Percentiles rank a stretch among this genome's conserved stretches.
Evolutionary conservation across 2,113 vertebrate species (phyloP).

Genomic region (Cromileptes altivelis): DNA sequence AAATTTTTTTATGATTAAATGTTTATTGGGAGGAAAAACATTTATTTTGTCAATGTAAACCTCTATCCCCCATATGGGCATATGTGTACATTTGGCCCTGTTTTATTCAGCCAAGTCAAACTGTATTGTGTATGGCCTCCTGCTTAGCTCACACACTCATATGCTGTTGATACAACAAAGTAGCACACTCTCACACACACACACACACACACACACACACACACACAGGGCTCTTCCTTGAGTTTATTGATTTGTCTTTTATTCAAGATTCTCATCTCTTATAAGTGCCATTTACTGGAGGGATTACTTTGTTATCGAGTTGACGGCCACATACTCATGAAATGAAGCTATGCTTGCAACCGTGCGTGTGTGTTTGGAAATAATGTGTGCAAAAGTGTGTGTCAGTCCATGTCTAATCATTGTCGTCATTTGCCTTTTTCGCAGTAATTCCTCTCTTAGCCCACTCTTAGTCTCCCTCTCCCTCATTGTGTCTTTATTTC

Average conservation of each 20-base stretch:
- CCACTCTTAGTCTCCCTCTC: slow-evolving; percentile 28
- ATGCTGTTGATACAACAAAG: not conserved
- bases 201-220: not conserved
- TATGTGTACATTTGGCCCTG: not conserved
- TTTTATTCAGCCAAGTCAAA: not conserved
- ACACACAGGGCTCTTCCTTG: slow-evolving; percentile 39
- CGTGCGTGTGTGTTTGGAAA: slow-evolving; percentile 12
- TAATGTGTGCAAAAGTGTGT: slow-evolving; percentile 2
- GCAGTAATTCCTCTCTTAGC: slow-evolving; percentile 40
- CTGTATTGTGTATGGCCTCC: not conserved
- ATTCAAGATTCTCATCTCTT: slow-evolving; percentile 57
- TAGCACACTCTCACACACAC: not conserved
- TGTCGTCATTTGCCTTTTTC: not conserved
- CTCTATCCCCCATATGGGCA: not conserved
- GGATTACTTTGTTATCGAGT: slow-evolving; percentile 34
- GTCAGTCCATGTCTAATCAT: slow-evolving; percentile 30
- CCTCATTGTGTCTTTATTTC: slow-evolving; percentile 69
- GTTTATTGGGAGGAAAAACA: not conserved
- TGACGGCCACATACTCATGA: not conserved
- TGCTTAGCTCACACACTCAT: not conserved
- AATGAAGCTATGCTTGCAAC: not conserved
- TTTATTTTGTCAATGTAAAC: too few relatives aligned
- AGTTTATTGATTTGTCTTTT: slow-evolving; percentile 70
- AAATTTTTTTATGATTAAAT: too few relatives aligned
- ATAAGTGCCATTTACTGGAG: slow-evolving; percentile 41